Evolutionary conservation across 2,113 vertebrate species (phyloP).

Genomic region (Myocastor coypus): DNA sequence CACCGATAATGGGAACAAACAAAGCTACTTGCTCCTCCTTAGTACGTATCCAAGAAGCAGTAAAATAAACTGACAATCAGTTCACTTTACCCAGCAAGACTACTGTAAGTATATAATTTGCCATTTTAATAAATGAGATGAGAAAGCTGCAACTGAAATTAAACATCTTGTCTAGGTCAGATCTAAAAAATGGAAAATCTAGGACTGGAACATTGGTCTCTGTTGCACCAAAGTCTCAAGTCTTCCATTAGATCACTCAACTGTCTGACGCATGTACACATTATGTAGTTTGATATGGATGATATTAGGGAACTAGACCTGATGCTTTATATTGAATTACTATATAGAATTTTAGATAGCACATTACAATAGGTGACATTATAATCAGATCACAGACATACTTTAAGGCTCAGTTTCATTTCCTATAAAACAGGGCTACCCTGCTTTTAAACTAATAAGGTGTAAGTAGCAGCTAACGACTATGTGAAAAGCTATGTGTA

Average conservation of each 20-base stretch:
- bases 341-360: not conserved
- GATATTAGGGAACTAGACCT: not conserved
- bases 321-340: not conserved
- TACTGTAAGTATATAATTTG: not conserved
- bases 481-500: not conserved
- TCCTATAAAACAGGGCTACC: not conserved
- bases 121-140: not conserved
- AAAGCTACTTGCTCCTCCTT: not conserved
- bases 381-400: not conserved
- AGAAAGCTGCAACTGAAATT: not conserved
- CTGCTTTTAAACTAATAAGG: not conserved
- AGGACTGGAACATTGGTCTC: not conserved
- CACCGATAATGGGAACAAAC: not conserved
- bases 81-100: not conserved
- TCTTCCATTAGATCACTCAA: accelerated
- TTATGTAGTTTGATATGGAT: not conserved
- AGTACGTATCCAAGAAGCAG: not conserved
- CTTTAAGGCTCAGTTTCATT: not conserved
- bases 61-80: not conserved
- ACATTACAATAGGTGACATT: not conserved
- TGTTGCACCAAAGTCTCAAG: not conserved
- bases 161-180: not conserved
- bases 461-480: not conserved
- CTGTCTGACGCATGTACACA: not conserved
- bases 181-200: not conserved